Conservation (phyloP, 2,113 vertebrate species). For the Pipra filicauda region DNA sequence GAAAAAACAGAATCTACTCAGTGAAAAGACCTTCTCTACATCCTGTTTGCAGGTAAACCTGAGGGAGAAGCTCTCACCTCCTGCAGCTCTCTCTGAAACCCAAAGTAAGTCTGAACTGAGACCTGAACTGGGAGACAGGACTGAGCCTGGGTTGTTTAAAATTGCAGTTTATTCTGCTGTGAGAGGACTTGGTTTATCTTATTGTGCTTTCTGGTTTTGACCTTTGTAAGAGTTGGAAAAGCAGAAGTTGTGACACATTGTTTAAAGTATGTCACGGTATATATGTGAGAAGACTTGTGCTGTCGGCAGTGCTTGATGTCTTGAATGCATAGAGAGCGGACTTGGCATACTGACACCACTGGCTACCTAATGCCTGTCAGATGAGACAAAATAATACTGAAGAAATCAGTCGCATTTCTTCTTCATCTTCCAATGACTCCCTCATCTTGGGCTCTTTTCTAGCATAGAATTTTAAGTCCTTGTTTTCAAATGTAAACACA, state of each 20-base stretch:
- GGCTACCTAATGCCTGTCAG: neutral
- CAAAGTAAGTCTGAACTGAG: conserved; percentile 26
- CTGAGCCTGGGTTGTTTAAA: neutral
- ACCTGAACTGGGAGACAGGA: neutral
- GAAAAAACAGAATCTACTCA: neutral
- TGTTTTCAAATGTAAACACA: neutral
- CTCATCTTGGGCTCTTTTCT: neutral
- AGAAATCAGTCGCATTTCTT: neutral
- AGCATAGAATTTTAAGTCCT: neutral
- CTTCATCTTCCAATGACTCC: neutral
- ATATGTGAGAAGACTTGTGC: neutral
- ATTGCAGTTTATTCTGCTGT: neutral
- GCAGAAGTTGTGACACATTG: neutral
- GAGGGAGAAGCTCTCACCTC: neutral
- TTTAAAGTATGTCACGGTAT: neutral
- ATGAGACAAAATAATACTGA: neutral
- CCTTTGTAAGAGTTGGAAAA: neutral
- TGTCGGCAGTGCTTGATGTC: neutral
- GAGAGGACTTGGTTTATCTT: neutral
- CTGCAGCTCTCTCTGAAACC: neutral
- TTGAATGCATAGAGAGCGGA: neutral
- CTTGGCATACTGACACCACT: neutral
- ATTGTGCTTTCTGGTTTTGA: neutral
- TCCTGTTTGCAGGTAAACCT: neutral
- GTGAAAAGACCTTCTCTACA: neutral